Base-by-base conservation (phyloP, 2,888 invertebrate genomes). In the Amphipyra berbera region DNA sequence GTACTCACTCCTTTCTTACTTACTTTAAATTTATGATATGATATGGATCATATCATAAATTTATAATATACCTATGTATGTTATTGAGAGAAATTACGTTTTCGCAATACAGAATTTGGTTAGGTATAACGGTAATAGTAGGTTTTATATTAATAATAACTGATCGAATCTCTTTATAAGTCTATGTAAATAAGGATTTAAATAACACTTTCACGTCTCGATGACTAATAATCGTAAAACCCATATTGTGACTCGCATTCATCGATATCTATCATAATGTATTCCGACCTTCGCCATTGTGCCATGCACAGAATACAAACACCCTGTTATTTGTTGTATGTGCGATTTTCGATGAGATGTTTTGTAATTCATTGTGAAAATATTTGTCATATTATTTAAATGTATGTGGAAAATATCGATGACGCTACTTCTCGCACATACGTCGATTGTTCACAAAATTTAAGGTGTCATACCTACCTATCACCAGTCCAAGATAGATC, bases 141-240 rank as follows among this genome's bases (percentile, higher is more conserved):
- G 21, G 21, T 21, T 1, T 21, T 2, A 21, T 33, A 1, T 1
- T 21, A 21, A 21, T 33, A 1, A 33, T 33, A 33, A 8, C 33
- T 33, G 6, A 9, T 33, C 33, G 7, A 6, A 33, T 8, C 33
- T 9, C 10, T 13, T 6, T 41, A 14, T 2, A 14, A 2, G 35
- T 30, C 30, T 38, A 10, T 12, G n/a, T 4, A 2, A 44, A 44
- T 15, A 15, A 10, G 15, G 12, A 10, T 54, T 40, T 8, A 21
- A 60, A 68, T n/a, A 37, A 42, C 13, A 48, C 14, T 67, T 68
- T 42, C 35, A 33, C 55, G 30, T 46, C 47, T 9, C 7, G 13
- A 52, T 71, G 75, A 74, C 42, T 50, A 63, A 60, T 9, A 14
- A 6, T 1, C 55, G 12, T 73, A 63, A 63, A 64, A 63, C 64